Percentiles rank a stretch among this genome's conserved stretches.
These are phyloP conservation scores for Cephus nigrinus DNA, from an alignment of 2,888 invertebrate species.

Conservation along the genomic window DNA sequence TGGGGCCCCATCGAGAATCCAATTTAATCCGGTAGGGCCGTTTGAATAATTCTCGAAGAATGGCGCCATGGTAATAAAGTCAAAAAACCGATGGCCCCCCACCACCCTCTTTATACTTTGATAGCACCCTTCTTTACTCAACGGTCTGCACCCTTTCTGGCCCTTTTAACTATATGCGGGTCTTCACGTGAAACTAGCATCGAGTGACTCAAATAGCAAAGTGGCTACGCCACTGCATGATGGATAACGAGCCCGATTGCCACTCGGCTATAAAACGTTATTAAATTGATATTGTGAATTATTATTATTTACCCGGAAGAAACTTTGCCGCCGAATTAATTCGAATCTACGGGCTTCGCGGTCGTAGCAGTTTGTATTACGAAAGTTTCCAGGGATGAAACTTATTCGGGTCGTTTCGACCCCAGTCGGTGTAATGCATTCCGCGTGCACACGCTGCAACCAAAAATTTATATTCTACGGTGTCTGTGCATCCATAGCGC, in stretches of 20 bases:
- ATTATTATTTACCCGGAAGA: slow-evolving; percentile 47
- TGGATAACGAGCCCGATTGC: neutral
- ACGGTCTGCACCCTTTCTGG: neutral
- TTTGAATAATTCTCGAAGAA: slow-evolving; percentile 46
- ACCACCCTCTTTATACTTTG: neutral
- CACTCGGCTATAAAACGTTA: slow-evolving; percentile 28
- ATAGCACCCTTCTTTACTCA: neutral
- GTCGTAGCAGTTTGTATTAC: slow-evolving; percentile 37
- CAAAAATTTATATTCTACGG: neutral
- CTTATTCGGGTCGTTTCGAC: slow-evolving; percentile 1
- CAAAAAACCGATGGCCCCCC: slow-evolving; percentile 16
- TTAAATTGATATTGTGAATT: slow-evolving; percentile 51
- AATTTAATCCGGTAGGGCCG: slow-evolving; percentile 35
- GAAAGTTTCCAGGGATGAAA: slow-evolving; percentile 33
- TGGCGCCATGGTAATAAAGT: slow-evolving; percentile 40
- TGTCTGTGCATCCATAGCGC: neutral
- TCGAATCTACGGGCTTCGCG: slow-evolving; percentile 45
- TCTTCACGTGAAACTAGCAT: neutral
- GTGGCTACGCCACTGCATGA: neutral
- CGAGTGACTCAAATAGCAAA: neutral
- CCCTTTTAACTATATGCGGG: neutral
- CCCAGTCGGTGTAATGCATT: neutral
- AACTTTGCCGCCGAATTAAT: slow-evolving; percentile 58
- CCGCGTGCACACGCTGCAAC: neutral
- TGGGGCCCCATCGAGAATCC: slow-evolving; percentile 19